Percentiles rank a stretch among this genome's conserved stretches.
Conservation (phyloP, 2,797 vertebrate genomes). For the Brotula barbata region DNA sequence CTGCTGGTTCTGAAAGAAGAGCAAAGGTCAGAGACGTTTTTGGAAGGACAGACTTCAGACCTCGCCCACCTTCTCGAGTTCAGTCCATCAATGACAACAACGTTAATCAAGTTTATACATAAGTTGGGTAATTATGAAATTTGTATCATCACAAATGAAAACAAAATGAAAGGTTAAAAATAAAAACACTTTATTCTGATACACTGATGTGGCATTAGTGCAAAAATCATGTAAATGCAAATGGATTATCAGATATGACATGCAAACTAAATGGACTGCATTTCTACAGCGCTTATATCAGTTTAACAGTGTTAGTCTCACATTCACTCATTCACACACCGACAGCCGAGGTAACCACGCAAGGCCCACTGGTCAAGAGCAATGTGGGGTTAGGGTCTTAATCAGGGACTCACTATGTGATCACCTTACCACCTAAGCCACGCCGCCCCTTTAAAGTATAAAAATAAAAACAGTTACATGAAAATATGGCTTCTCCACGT, state of each 20-base stretch:
- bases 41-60: conserved; percentile 40
- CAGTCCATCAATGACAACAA: conserved; percentile 2
- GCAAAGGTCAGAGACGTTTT: conserved; percentile 61
- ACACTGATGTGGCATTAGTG: conserved; percentile 26
- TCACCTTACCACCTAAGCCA: too few species aligned
- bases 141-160: not conserved
- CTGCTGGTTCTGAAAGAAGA: conserved; percentile 41
- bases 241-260: too few species aligned
- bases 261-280: too few species aligned
- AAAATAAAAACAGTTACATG: not conserved
- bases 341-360: too few species aligned
- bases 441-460: too few species aligned
- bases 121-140: not conserved
- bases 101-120: conserved; percentile 1
- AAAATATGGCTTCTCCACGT: conserved; percentile 41
- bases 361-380: not conserved
- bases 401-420: too few species aligned
- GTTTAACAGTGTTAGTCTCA: too few species aligned
- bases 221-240: conserved; percentile 24
- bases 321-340: too few species aligned
- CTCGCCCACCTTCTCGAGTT: conserved; percentile 19
- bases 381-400: too few species aligned
- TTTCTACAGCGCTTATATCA: too few species aligned
- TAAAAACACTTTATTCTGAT: conserved; percentile 55
- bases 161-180: not conserved